Conservation (phyloP, 1,140 invertebrate genomes). For the Helicoverpa zea region DNA sequence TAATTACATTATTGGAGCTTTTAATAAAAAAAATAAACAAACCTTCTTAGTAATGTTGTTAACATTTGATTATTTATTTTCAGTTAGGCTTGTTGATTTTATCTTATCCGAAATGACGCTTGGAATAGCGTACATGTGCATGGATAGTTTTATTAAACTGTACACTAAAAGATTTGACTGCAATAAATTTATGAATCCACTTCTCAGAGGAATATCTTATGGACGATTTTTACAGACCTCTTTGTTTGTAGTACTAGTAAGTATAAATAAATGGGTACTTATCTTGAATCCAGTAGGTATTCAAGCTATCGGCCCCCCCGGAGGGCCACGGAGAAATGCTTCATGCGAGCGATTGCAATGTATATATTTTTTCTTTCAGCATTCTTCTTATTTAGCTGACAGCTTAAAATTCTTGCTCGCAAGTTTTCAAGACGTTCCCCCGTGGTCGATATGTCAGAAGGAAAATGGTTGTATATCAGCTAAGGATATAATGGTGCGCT, state of each 20-base stretch:
- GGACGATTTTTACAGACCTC: conserved; percentile 69
- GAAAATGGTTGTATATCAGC: conserved; percentile 55
- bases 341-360: too few relatives aligned
- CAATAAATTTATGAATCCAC: conserved; percentile 66
- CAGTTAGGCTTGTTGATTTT: conserved; percentile 66
- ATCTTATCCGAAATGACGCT: conserved; percentile 59
- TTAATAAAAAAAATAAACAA: not conserved
- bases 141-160: conserved; percentile 78
- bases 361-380: conserved; percentile 54
- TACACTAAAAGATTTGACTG: conserved; percentile 72
- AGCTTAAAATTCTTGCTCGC: conserved; percentile 60
- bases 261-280: conserved; percentile 35
- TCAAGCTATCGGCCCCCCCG: too few relatives aligned
- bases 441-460: conserved; percentile 64
- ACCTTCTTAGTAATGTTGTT: not conserved
- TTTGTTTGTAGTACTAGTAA: conserved; percentile 71
- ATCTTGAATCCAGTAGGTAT: too few relatives aligned
- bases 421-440: conserved; percentile 58
- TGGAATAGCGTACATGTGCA: conserved; percentile 72
- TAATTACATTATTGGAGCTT: too few relatives aligned
- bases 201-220: conserved; percentile 69
- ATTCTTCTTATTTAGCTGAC: conserved; percentile 69
- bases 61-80: conserved; percentile 36
- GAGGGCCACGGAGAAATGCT: too few relatives aligned
- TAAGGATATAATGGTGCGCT: conserved; percentile 58